Conservation (phyloP, 2,113 vertebrate species). For the Istiophorus platypterus region DNA sequence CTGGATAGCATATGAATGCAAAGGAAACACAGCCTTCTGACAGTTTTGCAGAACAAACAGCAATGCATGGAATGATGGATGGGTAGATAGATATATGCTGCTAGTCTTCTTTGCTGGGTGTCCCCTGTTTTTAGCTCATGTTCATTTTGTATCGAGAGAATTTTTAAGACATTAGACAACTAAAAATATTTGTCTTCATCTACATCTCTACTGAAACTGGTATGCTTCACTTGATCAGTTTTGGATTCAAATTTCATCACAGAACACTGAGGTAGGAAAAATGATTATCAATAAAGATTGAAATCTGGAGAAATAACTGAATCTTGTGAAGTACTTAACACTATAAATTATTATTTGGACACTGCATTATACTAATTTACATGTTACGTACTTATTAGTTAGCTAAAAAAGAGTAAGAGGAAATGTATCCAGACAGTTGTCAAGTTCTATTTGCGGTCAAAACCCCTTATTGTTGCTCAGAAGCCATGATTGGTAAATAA, state of each 20-base stretch:
- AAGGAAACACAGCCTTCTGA: conserved; percentile 50
- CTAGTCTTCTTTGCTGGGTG: neutral
- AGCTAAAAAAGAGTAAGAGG: neutral
- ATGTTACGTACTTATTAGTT: conserved; percentile 1
- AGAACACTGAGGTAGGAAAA: neutral
- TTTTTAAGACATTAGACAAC: neutral
- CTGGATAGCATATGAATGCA: conserved; percentile 62
- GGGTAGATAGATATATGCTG: conserved; percentile 29
- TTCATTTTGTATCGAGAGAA: neutral
- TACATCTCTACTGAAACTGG: neutral
- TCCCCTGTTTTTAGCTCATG: neutral
- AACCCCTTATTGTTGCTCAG: neutral
- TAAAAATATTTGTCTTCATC: neutral
- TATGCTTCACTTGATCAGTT: neutral
- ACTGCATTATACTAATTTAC: neutral
- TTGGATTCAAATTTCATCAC: neutral
- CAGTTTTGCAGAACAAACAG: conserved; percentile 56
- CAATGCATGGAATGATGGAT: conserved; percentile 42
- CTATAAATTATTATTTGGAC: neutral
- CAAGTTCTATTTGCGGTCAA: neutral
- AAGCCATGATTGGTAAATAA: neutral
- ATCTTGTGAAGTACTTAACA: neutral
- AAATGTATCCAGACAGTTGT: neutral
- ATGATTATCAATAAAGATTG: neutral
- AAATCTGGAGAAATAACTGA: neutral